Evolutionary conservation across 2,888 invertebrate genomes (phyloP), one percentile per base, ranked within the genome.

Genomic region (Drosophila nr. medialis): DNA sequence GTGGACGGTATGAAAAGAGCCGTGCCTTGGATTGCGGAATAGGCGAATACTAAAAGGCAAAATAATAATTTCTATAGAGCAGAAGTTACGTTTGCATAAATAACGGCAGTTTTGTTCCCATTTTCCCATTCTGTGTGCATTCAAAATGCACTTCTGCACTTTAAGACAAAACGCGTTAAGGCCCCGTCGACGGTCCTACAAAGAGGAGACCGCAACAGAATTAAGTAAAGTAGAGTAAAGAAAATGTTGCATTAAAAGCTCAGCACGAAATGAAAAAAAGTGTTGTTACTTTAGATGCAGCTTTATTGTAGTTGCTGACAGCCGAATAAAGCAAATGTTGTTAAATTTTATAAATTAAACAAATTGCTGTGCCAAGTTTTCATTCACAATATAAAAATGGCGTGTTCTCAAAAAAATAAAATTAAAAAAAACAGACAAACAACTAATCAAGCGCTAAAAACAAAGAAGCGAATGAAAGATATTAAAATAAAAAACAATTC

Each of bases 21-120:
- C 8, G 45, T 51, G 36, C 64, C 59, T 38, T 54, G 66, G 61
- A 65, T 67, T 49, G 70, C 74, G 58, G 53, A 50, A 75, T 63
- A 64, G 80, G 64, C 66, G 54, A 77, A 77, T 65, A 74, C 50
- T 61, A n/a, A 58, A 74, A 77, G 56, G 63, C 63, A 64, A 71
- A 76, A 89, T 82, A 86, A 89, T 89, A 87, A 85, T 86, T 86
- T 86, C 80, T 81, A 89, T 87, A 85, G 88, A 77, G 86, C 77
- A 82, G 81, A 86, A 89, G 89, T 85, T 82, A 80, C 75, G 83
- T 85, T 89, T 89, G 87, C 86, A 86, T 89, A 87, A 86, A 82
- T 81, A 86, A 87, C 80, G 73, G 58, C 77, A 87, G 79, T 85
- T 83, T 72, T 87, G 83, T 84, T 70, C 85, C 69, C 83, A 64